Evolutionary conservation across 2,888 invertebrate species (phyloP), one percentile per base, ranked within the genome.

Genomic region (Globia sparganii): DNA sequence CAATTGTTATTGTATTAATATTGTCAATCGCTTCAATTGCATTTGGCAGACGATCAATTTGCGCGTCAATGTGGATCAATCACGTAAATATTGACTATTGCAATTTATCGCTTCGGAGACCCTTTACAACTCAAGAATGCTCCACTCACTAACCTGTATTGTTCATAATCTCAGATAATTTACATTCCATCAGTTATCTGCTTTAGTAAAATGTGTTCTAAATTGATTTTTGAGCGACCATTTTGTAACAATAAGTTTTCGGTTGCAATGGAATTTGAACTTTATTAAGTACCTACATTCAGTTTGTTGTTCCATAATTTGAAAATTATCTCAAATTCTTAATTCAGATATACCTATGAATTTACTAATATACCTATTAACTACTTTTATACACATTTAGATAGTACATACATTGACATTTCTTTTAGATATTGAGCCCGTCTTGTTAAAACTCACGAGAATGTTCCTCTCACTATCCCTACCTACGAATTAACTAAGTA

Each of bases 391-490:
- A 49, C 21, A 49, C 25, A 53, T n/a, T 53, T 53, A 25, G 25
- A 53, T 37, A 77, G 76, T 76, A 75, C 34, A 64, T 76, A 75
- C 34, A 64, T 46, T 75, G 53, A 56, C 25, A 76, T 76, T 64
- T 37, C 11, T 28, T 58, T n/a, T 8, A 28, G 4, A 11, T n/a
- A 21, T 25, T 15, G 43, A 25, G 15, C 4, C n/a, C 15, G 15
- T 15, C 9, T 73, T 4, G 4, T 28, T 37, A 37, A 3, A 37
- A 64, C 15, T 18, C 9, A n/a, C 2, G 11, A 11, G 18, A 66
- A 13, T 46, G 18, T 6, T 43, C 28, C 11, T 28, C 2, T 25
- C 15, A 25, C 31, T 25, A 31, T 31, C 31, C 31, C 2, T 67
- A 49, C 43, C 21, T 6, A 43, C 8, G 25, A 67, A 25, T 25